A percentile compares a stretch with the other conserved stretches of the same genome.
Evolutionary conservation across 92 coral and sea anemone species (phyloP).

Genomic region (Desmophyllum pertusum): DNA sequence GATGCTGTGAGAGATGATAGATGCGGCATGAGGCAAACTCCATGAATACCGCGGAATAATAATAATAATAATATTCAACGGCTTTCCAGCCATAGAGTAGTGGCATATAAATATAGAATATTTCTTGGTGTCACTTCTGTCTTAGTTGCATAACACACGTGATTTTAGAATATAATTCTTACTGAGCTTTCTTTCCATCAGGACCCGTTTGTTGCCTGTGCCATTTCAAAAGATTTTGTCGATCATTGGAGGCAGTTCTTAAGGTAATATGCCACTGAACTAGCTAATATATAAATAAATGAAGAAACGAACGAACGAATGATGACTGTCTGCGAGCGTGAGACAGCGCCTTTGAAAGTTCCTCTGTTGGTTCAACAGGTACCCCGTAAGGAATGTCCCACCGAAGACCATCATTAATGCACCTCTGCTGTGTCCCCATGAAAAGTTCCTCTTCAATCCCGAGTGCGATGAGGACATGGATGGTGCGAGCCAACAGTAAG

Average conservation of each 20-base stretch:
- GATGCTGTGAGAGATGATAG: not conserved
- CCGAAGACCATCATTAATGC: constrained; percentile 77
- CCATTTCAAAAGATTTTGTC: constrained; percentile 75
- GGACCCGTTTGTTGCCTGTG: constrained; percentile 65
- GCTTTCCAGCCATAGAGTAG: too few relatives aligned
- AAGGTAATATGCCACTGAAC: constrained; percentile 55
- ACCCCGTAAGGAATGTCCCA: constrained; percentile 61
- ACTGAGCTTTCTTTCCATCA: not conserved
- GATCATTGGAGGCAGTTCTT: constrained; percentile 89
- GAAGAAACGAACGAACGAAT: too few relatives aligned
- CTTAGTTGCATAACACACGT: not conserved
- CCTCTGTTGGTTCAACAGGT: constrained; percentile 16
- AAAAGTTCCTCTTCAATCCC: constrained; percentile 79
- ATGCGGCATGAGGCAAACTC: not conserved
- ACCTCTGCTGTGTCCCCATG: constrained; percentile 84
- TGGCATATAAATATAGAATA: too few relatives aligned
- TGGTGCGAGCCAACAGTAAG: constrained; percentile 31
- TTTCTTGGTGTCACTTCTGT: too few relatives aligned
- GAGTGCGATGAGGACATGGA: constrained; percentile 65
- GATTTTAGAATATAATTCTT: not conserved
- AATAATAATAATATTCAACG: too few relatives aligned
- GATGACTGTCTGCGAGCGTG: not conserved
- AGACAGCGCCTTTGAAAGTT: not conserved
- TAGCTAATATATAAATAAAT: too few relatives aligned
- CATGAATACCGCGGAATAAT: not conserved